Evolutionary conservation across 2,113 vertebrate species (phyloP), one percentile per base, ranked within the genome.

Genomic region (Cygnus buccinator): DNA sequence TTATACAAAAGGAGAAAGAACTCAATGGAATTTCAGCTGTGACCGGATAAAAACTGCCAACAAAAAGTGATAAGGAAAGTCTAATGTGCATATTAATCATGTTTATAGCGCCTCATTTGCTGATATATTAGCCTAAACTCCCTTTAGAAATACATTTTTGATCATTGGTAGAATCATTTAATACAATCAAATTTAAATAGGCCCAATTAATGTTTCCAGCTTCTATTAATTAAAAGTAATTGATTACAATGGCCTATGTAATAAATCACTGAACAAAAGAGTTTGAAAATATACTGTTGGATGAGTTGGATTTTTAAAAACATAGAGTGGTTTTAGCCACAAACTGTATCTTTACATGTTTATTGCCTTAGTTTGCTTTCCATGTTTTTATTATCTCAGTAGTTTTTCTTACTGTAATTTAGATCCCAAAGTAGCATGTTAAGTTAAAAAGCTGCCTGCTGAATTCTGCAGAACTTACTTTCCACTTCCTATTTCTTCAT

Each of bases 41-140:
- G 97, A 98, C 98, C 96, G 98, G 98, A 98, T 98, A 98, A 98
- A 98, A 98, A 98, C 98, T 98, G 98, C 98, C 98, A 98, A 94
- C 96, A 97, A 96, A 97, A 98, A 96, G 98, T 98, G 98, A 99
- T 99, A 99, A 99, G 98, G 97, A 97, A 98, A 98, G 98, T 98
- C 98, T 98, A 98, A 98, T 98, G 98, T 98, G 97, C 95, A 94
- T 98, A 99, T 99, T 98, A 98, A 99, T 99, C 98, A 99, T 98
- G 98, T 99, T 99, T 98, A 99, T 98, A 98, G 98, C 95, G 97
- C 96, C 98, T 98, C 98, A 97, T 98, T 98, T 98, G 97, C 97
- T 98, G 98, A 98, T 98, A 98, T 98, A 98, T 98, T 98, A 98
- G 97, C 96, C 96, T 97, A 97, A 98, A 98, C 98, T 98, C 98